Evolutionary conservation across 2,888 invertebrate species (phyloP).

Genomic region (Dryadula phaetusa): DNA sequence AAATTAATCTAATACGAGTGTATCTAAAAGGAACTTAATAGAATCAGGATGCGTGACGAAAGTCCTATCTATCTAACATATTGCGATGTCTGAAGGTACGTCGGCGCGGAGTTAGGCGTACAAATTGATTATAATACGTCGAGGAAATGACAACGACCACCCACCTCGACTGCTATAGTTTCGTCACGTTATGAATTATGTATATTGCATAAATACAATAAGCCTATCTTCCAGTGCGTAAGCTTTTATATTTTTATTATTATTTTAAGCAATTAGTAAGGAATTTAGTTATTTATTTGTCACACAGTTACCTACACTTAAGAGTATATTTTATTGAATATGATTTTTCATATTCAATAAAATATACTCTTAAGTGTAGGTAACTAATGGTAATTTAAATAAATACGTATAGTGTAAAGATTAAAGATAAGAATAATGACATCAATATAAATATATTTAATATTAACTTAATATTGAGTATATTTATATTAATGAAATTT

Average conservation of each 20-base stretch:
- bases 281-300: no score
- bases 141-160: constrained; percentile 75
- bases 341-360: no score
- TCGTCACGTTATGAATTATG: constrained; percentile 39
- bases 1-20: constrained; percentile 7
- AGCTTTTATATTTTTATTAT: constrained; percentile 10
- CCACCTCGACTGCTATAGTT: constrained; percentile 60
- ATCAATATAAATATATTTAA: no score
- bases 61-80: constrained; percentile 62
- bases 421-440: no score
- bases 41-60: constrained; percentile 75
- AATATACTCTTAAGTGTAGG: no score
- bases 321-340: no score
- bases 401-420: no score
- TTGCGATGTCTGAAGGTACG: constrained; percentile 55
- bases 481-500: no score
- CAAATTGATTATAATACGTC: constrained; percentile 79
- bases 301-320: no score
- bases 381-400: no score
- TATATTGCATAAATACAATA: constrained; percentile 20
- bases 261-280: neutral
- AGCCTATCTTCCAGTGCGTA: constrained; percentile 7
- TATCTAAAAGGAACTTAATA: constrained; percentile 39
- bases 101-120: constrained; percentile 71
- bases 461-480: no score